These are phyloP conservation scores for Bellardia pandia DNA, from an alignment of 2,888 invertebrate species.

Conservation along the genomic window DNA sequence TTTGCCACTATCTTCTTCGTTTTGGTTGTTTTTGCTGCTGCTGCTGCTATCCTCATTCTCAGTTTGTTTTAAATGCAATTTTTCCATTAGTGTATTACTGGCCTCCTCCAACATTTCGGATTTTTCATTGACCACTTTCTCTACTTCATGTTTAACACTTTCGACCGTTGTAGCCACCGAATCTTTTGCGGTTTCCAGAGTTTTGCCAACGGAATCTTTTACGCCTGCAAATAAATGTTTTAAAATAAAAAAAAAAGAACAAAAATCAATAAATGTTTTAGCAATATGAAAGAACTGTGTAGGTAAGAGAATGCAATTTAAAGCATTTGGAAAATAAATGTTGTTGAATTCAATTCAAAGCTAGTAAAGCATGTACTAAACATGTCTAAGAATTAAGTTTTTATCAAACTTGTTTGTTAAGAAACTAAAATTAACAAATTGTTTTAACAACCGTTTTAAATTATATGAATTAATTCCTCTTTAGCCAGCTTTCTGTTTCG, in stretches of 20 bases:
- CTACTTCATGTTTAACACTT: slow-evolving; percentile 79
- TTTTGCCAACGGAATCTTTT: slow-evolving; percentile 76
- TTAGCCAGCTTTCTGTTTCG: too few species aligned
- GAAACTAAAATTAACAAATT: too few species aligned
- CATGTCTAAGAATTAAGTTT: too few species aligned
- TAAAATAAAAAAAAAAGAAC: background rate
- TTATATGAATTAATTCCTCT: too few species aligned
- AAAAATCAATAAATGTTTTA: slow-evolving; percentile 24
- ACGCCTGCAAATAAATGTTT: slow-evolving; percentile 75
- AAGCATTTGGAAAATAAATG: too few species aligned
- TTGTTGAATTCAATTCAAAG: too few species aligned
- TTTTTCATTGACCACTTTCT: slow-evolving; percentile 78
- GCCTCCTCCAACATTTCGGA: slow-evolving; percentile 78
- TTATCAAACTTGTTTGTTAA: too few species aligned
- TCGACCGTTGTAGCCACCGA: slow-evolving; percentile 79
- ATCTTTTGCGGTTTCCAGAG: slow-evolving; percentile 80
- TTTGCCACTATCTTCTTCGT: slow-evolving; percentile 17
- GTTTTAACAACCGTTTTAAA: too few species aligned
- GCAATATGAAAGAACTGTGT: background rate
- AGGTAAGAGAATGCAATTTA: too few species aligned
- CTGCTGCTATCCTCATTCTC: background rate
- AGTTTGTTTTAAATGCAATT: slow-evolving; percentile 77
- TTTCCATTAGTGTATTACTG: slow-evolving; percentile 79
- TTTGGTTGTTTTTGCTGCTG: background rate
- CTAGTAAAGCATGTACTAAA: too few species aligned